These are phyloP conservation scores for Petrolisthes cinctipes DNA, from an alignment of 2,888 invertebrate species.

Conservation along the genomic window DNA sequence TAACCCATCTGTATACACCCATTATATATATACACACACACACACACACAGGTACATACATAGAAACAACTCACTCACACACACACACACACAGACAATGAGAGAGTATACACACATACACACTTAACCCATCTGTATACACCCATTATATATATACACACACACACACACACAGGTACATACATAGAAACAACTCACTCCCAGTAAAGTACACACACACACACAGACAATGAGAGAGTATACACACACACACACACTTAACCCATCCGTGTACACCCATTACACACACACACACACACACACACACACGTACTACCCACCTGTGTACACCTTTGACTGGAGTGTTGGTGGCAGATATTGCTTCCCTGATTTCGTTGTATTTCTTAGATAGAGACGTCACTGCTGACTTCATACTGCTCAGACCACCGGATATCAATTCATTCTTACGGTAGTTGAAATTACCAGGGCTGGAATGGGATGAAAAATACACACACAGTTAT, in stretches of 20 bases:
- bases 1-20: neutral
- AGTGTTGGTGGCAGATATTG: slow-evolving; percentile 55
- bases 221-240: neutral
- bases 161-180: too few species aligned
- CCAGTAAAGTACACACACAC: neutral
- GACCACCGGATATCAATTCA: slow-evolving; percentile 57
- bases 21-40: neutral
- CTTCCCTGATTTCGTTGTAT: slow-evolving; percentile 56
- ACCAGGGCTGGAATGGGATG: neutral
- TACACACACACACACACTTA: neutral
- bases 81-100: neutral
- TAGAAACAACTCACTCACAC: neutral
- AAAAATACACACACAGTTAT: neutral
- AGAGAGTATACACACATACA: neutral
- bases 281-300: slow-evolving; percentile 7
- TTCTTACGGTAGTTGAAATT: slow-evolving; percentile 59
- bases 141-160: neutral
- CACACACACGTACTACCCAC: slow-evolving; percentile 19
- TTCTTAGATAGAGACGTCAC: slow-evolving; percentile 64
- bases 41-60: neutral
- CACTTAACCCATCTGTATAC: neutral
- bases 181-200: neutral
- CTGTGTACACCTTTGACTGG: slow-evolving; percentile 33
- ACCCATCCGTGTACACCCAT: neutral
- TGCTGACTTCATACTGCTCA: slow-evolving; percentile 61